Base-by-base conservation (phyloP, 2,797 vertebrate species). In the Spinibarbus caldwelli region DNA sequence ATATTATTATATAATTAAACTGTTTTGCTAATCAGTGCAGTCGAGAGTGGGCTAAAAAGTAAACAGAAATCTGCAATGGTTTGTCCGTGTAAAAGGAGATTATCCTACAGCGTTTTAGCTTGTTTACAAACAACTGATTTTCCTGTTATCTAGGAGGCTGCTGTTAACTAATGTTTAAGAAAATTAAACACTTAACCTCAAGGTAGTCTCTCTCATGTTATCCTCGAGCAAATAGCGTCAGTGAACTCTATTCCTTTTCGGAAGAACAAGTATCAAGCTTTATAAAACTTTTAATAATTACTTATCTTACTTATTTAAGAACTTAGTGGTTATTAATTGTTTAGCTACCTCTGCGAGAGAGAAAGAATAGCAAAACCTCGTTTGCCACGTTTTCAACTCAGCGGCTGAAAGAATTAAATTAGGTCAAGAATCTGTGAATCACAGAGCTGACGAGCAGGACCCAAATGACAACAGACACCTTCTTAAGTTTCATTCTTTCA, bases 381-480 rank as follows among this genome's bases (percentile, higher is more conserved):
- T 31, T 75, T 80, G 73, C 52, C 66, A 79, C 26, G 77, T 68
- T 43, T 80, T 49, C 26, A 62, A 23, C 26, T 54, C 10, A 6
- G 21, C 29, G 9, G 15, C 36, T 70, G 21, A 17, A 80, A 67
- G 23, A 47, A 47, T 82, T 10, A 26, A 73, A 66, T 80, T 71
- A 67, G 77, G 72, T 78, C 72, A 84, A 41, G 23, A 45, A 43
- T 15, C 23, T 68, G 75, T 78, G 76, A n/a, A 79, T 73, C n/a
- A 10, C 29, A 68, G 36, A 31, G 11, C 19, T 38, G 41, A 75
- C 59, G 49, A 88, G 52, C 64, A 75, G 41, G 67, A 38, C 52
- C 71, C 31, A 66, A 88, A 82, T 66, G 59, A 38, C 31, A 38
- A 66, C 81, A 83, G 57, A 26, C 31, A 64, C 43, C 59, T 76